Evolutionary conservation across 2,797 vertebrate species (phyloP), one percentile per base, ranked within the genome.

Genomic region (Sorex maritimensis): DNA sequence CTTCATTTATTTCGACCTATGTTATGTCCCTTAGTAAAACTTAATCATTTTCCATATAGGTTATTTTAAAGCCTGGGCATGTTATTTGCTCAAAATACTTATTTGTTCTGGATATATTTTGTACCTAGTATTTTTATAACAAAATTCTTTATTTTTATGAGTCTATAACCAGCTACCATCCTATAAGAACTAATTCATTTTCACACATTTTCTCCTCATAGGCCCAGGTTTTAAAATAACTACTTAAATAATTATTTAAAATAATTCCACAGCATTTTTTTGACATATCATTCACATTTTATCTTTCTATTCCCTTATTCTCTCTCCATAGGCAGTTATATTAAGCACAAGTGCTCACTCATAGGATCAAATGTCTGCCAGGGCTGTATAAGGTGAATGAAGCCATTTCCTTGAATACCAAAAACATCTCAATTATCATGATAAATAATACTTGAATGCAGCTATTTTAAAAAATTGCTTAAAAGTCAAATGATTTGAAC

Each of bases 311-410:
- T 88, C 49, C 44, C 52, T 93, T 86, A 34, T 49, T 67, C n/a
- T 13, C 2, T 49, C 44, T 93, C 73, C 49, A 72, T 34, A 77
- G 75, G 79, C n/a, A 78, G 38, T 86, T 80, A 55, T 90, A 75
- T 90, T 81, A 78, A 87, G 67, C 14, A 77, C 58, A 85, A 92
- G 55, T 41, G 58, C 68, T 93, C 46, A 75, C 1, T 90, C 5
- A 28, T 26, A 41, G 77, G 15, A 30, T 89, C 81, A 82, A 86
- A 82, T 12, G 3, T 7, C 67, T 67, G 15, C 38, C 74, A 72
- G 28, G 34, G 83, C 24, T 10, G 44, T 17, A 26, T 2, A 12
- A 86, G 26, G 58, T n/a, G 24, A 81, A 4, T 63, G 75, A 85
- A 34, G 49, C 8, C 1, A 7, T 67, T 68, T 89, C 34, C 65